Conservation (phyloP, 2,797 vertebrate genomes). For the Acrocephalus scirpaceus region DNA sequence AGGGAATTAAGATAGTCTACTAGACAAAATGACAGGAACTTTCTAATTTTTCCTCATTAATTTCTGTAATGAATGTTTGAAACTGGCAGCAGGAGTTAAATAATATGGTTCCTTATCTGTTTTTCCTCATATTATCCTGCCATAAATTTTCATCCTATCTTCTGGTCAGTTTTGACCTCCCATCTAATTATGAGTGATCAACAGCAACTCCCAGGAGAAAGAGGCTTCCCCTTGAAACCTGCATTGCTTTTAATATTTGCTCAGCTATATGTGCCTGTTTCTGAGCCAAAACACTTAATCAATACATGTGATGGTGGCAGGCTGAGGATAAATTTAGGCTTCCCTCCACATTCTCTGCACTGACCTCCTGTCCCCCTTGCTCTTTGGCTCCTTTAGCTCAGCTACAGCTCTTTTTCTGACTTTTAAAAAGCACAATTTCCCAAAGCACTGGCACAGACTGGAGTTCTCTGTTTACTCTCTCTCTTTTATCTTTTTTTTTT, state of each 20-base stretch:
- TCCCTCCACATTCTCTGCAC: not conserved
- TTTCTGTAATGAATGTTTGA: not conserved
- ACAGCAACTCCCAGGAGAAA: not conserved
- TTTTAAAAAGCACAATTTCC: not conserved
- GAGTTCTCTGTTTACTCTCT: not conserved
- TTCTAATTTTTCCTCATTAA: not conserved
- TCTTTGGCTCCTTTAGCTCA: not conserved
- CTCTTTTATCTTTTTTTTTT: not conserved
- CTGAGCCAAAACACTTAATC: not conserved
- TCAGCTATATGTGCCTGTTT: not conserved
- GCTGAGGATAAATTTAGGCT: not conserved
- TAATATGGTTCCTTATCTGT: not conserved
- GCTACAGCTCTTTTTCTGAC: not conserved
- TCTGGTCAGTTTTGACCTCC: not conserved
- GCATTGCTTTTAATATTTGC: not conserved
- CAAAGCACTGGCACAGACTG: not conserved
- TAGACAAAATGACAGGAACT: not conserved
- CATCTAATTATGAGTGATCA: not conserved
- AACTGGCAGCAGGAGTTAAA: not conserved
- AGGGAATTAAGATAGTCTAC: not conserved
- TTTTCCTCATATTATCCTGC: not conserved
- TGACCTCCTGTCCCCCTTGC: not conserved
- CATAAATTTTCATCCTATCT: not conserved
- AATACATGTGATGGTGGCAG: rapidly evolving
- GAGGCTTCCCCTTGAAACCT: not conserved